Base-by-base conservation (phyloP, 2,797 vertebrate species). In the Pseudopleuronectes americanus region DNA sequence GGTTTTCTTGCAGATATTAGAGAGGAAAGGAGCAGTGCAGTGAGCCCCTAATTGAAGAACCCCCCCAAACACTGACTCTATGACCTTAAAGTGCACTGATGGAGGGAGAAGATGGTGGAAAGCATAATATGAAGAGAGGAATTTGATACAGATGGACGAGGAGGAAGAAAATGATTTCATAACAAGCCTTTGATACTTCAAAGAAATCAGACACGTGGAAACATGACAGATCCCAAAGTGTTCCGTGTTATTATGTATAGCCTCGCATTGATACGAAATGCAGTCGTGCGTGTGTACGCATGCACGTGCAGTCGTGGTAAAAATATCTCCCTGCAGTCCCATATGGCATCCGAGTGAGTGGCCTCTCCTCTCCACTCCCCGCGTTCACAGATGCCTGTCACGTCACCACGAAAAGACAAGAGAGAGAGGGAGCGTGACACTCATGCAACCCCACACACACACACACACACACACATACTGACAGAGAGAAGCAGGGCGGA, bases 301-400 rank as follows among this genome's bases (percentile, higher is more conserved):
- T 6, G 21, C 12, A 22, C 41, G 23, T 68, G 69, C 36, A 38
- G 4, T 57, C 7, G 1, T 43, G n/a, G 31, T 17, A 49, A 68
- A 57, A 77, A 52, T 47, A 47, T 17, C 45, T 47, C 17, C 13
- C 49, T 24, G 22, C 9, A 26, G 51, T 69, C 38, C 67, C 53
- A 62, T 72, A 65, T 78, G 36, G 36, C 45, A 73, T 86, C 68
- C 64, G 59, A 38, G 64, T 16, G 52, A 84, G 75, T 62, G 74
- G 74, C 76, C 71, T 77, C 55, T 83, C 45, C 56, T 76, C 69
- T 84, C 78, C 64, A 68, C 70, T 83, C 81, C 77, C 79, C 16
- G 62, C 57, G 77, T 57, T 89, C 84, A 81, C 62, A 61, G 64
- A 92, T 89, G 78, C 81, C 84, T 58, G 81, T 89, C 90, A 92